phyloP scores from a whole-genome alignment of 2,797 vertebrate species.

The Poecilia velifera region DNA sequence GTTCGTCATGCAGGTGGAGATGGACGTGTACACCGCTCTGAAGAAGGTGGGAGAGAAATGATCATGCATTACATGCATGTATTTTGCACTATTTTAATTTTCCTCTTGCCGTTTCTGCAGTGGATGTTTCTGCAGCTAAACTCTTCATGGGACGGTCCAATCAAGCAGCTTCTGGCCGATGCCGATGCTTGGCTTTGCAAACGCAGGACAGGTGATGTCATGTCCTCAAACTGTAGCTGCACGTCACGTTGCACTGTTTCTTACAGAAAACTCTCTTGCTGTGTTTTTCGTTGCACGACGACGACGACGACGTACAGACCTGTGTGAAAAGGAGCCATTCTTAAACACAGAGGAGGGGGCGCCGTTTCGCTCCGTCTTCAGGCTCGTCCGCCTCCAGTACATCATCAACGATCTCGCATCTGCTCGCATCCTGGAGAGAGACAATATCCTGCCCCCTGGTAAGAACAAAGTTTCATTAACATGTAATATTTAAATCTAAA shows the following conservation, averaged over 20 bases:
- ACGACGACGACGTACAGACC: conserved; percentile 66
- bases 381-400: conserved; percentile 91
- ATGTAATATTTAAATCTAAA: not conserved
- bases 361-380: conserved; percentile 85
- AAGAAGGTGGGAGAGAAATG: conserved; percentile 87
- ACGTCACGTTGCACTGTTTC: not conserved
- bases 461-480: conserved; percentile 37
- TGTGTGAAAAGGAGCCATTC: conserved; percentile 83
- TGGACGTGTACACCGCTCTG: conserved; percentile 97
- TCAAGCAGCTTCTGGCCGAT: conserved; percentile 92
- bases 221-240: not conserved
- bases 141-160: conserved; percentile 91
- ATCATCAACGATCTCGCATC: conserved; percentile 98
- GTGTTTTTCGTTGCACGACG: not conserved
- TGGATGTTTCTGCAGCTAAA: conserved; percentile 99
- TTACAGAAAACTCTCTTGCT: not conserved
- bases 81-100: not conserved
- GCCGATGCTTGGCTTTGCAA: conserved; percentile 95
- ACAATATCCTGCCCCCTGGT: conserved; percentile 91
- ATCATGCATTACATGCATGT: not conserved
- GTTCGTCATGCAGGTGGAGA: conserved; percentile 99
- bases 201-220: conserved; percentile 85
- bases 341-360: conserved; percentile 88
- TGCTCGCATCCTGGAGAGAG: conserved; percentile 92
- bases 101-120: conserved; percentile 69